Percentiles rank a stretch among this genome's conserved stretches.
phyloP scores from a whole-genome alignment of 2,797 vertebrate genomes.

The Ptychobarbus kaznakovi region DNA sequence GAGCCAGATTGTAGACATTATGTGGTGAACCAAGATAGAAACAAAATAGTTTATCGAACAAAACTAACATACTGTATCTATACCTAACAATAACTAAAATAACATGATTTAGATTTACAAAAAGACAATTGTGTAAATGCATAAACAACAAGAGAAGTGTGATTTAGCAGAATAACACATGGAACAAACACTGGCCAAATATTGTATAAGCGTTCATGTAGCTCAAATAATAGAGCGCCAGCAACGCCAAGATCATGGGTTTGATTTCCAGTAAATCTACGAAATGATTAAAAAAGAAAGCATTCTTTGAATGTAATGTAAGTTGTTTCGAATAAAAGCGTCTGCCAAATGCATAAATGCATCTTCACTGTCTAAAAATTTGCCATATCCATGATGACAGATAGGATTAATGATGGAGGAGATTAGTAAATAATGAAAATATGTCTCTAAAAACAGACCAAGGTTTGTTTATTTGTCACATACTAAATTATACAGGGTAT shows the following conservation, averaged over 20 bases:
- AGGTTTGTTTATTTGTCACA: no score
- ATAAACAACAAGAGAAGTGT: neutral
- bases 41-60: neutral
- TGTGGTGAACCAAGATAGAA: neutral
- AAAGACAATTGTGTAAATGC: neutral
- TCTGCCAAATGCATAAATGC: neutral
- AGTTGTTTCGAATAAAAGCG: neutral
- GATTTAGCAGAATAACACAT: neutral
- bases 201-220: neutral
- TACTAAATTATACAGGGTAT: no score
- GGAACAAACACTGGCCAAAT: neutral
- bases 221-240: neutral
- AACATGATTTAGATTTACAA: neutral
- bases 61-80: neutral
- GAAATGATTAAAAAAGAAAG: neutral
- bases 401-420: neutral
- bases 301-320: neutral
- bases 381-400: neutral
- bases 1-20: neutral
- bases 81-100: neutral
- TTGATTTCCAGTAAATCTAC: conserved; percentile 7
- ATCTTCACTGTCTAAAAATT: neutral
- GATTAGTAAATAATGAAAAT: neutral
- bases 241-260: neutral
- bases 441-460: neutral